Conservation (phyloP, 2,797 vertebrate genomes). For the Meriones psammophilus region DNA sequence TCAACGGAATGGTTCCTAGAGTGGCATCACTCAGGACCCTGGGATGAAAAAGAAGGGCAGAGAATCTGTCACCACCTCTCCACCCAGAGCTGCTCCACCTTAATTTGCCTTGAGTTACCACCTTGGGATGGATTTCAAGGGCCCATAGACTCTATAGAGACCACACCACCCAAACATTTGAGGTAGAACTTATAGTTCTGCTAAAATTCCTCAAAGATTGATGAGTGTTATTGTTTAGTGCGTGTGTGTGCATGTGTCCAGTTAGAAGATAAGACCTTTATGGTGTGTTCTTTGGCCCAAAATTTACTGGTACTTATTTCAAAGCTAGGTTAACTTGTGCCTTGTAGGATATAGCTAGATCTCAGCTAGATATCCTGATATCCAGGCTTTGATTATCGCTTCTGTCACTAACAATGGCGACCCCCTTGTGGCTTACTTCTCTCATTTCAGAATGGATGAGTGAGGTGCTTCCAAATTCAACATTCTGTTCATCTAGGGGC, state of each 20-base stretch:
- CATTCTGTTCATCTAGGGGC: background rate
- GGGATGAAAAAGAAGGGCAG: background rate
- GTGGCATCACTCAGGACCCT: background rate
- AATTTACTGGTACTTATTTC: conserved; percentile 50
- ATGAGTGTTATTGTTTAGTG: conserved; percentile 64
- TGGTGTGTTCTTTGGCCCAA: background rate
- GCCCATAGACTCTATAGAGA: background rate
- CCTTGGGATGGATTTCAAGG: background rate
- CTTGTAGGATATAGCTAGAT: background rate
- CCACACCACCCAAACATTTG: background rate
- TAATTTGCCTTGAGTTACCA: background rate
- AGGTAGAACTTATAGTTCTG: background rate
- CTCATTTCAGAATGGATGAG: background rate
- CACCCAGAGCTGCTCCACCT: rapidly evolving
- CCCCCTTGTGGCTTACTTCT: conserved; percentile 22
- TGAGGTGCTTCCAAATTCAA: background rate
- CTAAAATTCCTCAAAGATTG: conserved; percentile 71
- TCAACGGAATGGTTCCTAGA: background rate
- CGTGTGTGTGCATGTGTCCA: background rate
- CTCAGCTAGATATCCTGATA: background rate
- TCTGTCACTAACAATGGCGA: background rate
- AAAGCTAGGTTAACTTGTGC: conserved; percentile 7
- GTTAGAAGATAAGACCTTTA: conserved; percentile 11
- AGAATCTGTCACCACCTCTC: background rate
- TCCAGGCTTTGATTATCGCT: conserved; percentile 23